Percentiles rank a stretch among this genome's conserved stretches.
These are phyloP conservation scores for Glyptemys insculpta DNA, from an alignment of 2,797 vertebrate species.

Conservation along the genomic window DNA sequence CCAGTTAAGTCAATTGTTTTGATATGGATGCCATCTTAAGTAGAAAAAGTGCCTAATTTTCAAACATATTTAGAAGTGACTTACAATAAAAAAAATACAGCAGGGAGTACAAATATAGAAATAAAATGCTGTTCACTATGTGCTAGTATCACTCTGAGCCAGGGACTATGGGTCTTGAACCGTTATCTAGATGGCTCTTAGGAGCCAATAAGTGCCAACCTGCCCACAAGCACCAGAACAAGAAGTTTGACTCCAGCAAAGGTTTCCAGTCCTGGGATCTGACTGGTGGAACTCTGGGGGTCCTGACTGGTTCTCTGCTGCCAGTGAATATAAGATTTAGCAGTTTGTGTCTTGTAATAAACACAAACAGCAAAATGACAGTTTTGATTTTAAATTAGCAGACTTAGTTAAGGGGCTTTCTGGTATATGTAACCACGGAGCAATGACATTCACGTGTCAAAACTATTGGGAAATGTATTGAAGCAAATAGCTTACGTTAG, in stretches of 20 bases:
- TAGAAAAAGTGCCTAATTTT: neutral
- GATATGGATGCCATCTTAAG: neutral
- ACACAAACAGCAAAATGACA: neutral
- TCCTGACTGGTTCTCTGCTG: neutral
- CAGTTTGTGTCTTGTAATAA: neutral
- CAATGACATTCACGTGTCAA: neutral
- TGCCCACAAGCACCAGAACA: neutral
- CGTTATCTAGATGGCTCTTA: rapidly evolving
- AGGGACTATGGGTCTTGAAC: neutral
- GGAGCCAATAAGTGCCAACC: neutral
- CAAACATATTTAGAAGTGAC: neutral
- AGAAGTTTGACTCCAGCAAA: neutral
- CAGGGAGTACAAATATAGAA: neutral
- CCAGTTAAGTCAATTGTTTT: neutral
- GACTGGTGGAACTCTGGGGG: neutral
- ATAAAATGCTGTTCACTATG: neutral
- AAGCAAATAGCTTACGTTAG: neutral
- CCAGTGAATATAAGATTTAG: neutral
- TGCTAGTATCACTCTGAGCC: neutral
- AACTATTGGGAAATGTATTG: neutral
- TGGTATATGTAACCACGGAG: neutral
- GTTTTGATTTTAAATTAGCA: neutral
- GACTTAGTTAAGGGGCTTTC: neutral
- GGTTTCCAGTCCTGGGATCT: neutral
- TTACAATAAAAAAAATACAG: neutral